Conservation (phyloP, 2,797 vertebrate genomes). For the Selene dorsalis region DNA sequence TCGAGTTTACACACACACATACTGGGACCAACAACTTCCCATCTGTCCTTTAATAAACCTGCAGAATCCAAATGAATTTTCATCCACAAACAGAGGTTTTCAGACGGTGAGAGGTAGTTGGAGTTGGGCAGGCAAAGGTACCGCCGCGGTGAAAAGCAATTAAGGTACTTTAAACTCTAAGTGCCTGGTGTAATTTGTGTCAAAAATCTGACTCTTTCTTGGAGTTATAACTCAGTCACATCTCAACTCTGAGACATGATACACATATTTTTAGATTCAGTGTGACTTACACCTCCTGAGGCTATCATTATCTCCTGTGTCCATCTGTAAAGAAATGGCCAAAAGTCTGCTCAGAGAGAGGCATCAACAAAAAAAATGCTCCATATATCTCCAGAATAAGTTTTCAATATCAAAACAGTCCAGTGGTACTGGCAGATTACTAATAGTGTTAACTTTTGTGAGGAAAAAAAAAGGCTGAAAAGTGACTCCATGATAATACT, state of each 20-base stretch:
- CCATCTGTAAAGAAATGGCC: not conserved
- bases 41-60: not conserved
- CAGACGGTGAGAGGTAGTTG: not conserved
- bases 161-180: conserved; percentile 1
- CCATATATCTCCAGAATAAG: not conserved
- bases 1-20: not conserved
- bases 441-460: not conserved
- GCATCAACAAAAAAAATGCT: not conserved
- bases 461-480: not conserved
- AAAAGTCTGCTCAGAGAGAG: not conserved
- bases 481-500: not conserved
- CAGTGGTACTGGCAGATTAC: not conserved
- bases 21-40: not conserved
- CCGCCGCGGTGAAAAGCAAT: not conserved
- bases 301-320: not conserved
- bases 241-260: not conserved
- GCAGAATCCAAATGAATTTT: not conserved
- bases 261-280: not conserved
- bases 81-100: not conserved
- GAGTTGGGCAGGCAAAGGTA: not conserved
- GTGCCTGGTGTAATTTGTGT: not conserved
- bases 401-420: not conserved
- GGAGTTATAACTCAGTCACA: not conserved
- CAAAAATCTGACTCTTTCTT: not conserved
- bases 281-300: not conserved